Percentiles rank a stretch among this genome's conserved stretches.
These are phyloP conservation scores for Varanus salvator DNA, from an alignment of 2,113 vertebrate species.

Conservation along the genomic window DNA sequence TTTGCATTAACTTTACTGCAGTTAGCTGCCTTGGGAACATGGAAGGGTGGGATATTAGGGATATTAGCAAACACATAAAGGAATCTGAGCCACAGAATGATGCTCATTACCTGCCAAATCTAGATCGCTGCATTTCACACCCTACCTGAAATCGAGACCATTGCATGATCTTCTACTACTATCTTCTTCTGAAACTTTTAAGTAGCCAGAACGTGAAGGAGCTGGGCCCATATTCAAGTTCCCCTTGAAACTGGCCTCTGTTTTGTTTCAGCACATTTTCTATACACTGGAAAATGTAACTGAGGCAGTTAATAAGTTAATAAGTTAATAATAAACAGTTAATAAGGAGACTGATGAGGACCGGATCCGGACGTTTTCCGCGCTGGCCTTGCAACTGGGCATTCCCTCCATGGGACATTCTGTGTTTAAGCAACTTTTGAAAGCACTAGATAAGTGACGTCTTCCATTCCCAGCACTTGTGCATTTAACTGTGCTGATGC, in stretches of 20 bases:
- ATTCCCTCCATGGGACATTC: neutral
- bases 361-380: neutral
- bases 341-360: too few relatives aligned
- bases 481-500: neutral
- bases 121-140: too few relatives aligned
- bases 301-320: too few relatives aligned
- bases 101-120: too few relatives aligned
- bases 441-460: neutral
- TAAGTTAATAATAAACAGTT: too few relatives aligned
- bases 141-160: too few relatives aligned
- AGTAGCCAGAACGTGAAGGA: neutral
- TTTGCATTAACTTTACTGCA: neutral
- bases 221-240: neutral
- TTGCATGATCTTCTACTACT: too few relatives aligned
- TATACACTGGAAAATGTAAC: neutral
- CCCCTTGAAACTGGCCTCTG: neutral
- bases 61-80: neutral
- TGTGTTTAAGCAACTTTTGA: neutral
- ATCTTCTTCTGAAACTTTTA: too few relatives aligned
- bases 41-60: neutral
- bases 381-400: neutral
- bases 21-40: neutral
- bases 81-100: too few relatives aligned
- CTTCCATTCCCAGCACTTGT: neutral
- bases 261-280: neutral